Percentiles rank a stretch among this genome's conserved stretches.
phyloP scores from a whole-genome alignment of 2,888 invertebrate species.

The Zaprionus obscuricornis region DNA sequence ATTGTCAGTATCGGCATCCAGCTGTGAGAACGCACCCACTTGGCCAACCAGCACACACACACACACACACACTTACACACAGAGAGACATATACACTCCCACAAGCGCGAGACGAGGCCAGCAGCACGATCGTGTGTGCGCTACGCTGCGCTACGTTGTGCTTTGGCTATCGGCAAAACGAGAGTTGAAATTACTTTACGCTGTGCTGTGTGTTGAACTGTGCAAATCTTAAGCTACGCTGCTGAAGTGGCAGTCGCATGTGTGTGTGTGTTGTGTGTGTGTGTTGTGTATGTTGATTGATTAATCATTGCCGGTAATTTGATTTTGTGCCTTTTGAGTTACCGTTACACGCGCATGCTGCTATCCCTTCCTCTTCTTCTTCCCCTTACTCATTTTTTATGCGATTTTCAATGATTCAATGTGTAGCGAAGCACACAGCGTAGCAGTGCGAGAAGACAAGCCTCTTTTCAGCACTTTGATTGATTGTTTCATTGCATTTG shows the following conservation, averaged over 20 bases:
- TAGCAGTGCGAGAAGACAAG: conserved; percentile 40
- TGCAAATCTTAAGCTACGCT: conserved; percentile 13
- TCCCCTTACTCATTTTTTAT: background rate
- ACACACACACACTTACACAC: conserved; percentile 19
- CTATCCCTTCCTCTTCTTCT: background rate
- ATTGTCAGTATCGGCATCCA: conserved; percentile 64
- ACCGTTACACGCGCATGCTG: conserved; percentile 56
- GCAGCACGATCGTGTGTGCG: conserved; percentile 50
- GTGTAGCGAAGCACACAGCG: too few relatives aligned
- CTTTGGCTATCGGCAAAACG: conserved; percentile 40
- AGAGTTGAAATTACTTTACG: too few relatives aligned
- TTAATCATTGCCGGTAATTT: conserved; percentile 77
- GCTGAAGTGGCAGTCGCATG: background rate
- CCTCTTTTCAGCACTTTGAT: conserved; percentile 66
- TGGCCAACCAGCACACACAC: conserved; percentile 42
- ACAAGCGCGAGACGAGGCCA: conserved; percentile 65
- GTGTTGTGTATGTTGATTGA: conserved; percentile 64
- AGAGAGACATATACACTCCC: conserved; percentile 49
- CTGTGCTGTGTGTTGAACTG: too few relatives aligned
- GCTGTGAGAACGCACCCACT: conserved; percentile 78
- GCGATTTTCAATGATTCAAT: too few relatives aligned
- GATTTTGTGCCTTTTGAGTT: conserved; percentile 74
- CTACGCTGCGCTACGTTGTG: too few relatives aligned
- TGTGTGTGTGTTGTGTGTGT: background rate
- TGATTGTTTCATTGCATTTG: conserved; percentile 76